These are phyloP conservation scores for Ephestia elutella DNA, from an alignment of 1,140 invertebrate species.

Conservation along the genomic window DNA sequence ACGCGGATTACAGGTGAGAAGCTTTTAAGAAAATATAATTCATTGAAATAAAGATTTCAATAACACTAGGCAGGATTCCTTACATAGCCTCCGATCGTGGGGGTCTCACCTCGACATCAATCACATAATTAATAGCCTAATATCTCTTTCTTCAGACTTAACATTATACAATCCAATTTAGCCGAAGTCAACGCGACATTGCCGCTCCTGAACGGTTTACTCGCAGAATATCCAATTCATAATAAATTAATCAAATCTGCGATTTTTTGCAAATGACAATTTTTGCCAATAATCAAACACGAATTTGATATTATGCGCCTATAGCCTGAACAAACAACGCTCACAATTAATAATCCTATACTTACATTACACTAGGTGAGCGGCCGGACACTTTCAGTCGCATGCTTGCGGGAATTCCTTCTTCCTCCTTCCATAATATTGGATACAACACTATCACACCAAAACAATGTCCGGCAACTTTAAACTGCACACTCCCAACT, in stretches of 20 bases:
- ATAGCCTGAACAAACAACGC: conserved; percentile 13
- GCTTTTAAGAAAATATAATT: conserved; percentile 61
- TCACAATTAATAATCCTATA: conserved; percentile 28
- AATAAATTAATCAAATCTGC: neutral
- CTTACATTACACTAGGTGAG: conserved; percentile 42
- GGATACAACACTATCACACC: conserved; percentile 73
- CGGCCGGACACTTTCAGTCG: conserved; percentile 41
- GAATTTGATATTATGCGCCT: conserved; percentile 1
- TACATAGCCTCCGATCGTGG: conserved; percentile 30
- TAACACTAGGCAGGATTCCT: conserved; percentile 31
- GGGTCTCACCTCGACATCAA: conserved; percentile 16
- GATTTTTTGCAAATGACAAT: conserved; percentile 15
- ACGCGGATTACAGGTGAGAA: conserved; percentile 51
- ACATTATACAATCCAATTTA: conserved; percentile 39
- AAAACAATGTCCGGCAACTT: conserved; percentile 62
- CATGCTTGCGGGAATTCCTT: conserved; percentile 57
- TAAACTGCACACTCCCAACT: conserved; percentile 38
- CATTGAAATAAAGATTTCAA: conserved; percentile 42
- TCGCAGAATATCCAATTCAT: neutral
- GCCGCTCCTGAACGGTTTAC: neutral
- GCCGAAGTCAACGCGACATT: conserved; percentile 27
- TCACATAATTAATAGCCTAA: conserved; percentile 54
- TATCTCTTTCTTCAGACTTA: conserved; percentile 38
- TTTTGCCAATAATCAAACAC: neutral
- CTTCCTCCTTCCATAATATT: conserved; percentile 64